phyloP scores from a whole-genome alignment of 1,140 invertebrate species.

The Pygmarrhopalites habei region DNA sequence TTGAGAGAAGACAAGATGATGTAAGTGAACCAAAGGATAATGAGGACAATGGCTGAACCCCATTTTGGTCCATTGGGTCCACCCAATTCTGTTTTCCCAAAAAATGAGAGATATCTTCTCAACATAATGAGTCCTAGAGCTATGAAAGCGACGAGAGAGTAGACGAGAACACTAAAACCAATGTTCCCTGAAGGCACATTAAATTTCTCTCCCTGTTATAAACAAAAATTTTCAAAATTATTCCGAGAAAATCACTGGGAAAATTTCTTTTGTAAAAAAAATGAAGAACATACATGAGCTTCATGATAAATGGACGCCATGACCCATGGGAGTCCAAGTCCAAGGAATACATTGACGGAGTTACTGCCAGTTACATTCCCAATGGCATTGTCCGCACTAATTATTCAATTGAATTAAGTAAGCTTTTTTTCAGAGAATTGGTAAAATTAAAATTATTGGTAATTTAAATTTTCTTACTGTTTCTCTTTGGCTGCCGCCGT shows the following conservation, averaged over 20 bases:
- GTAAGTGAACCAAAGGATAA: slow-evolving; percentile 52
- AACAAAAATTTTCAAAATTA: slow-evolving; percentile 26
- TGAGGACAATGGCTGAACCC: slow-evolving; percentile 43
- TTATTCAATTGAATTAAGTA: too few relatives aligned
- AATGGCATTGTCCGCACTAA: slow-evolving; percentile 63
- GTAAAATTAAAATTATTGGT: too few relatives aligned
- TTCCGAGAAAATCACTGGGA: neutral
- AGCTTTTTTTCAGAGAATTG: too few relatives aligned
- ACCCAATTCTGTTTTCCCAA: slow-evolving; percentile 56
- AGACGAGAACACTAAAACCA: slow-evolving; percentile 54
- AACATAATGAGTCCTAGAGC: slow-evolving; percentile 49
- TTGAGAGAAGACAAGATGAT: slow-evolving; percentile 49
- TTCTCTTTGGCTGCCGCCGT: slow-evolving; percentile 61
- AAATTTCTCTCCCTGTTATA: slow-evolving; percentile 50
- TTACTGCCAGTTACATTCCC: slow-evolving; percentile 69
- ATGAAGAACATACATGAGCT: too few relatives aligned
- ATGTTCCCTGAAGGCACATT: slow-evolving; percentile 50
- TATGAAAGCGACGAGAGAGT: slow-evolving; percentile 48
- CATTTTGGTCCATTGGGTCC: slow-evolving; percentile 47
- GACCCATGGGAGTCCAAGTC: slow-evolving; percentile 59
- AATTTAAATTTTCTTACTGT: too few relatives aligned
- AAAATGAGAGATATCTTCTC: slow-evolving; percentile 47
- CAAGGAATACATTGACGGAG: slow-evolving; percentile 63
- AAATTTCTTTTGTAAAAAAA: neutral
- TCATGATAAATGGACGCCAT: slow-evolving; percentile 54